A percentile compares a stretch with the other conserved stretches of the same genome.
Conservation (phyloP, 2,797 vertebrate genomes). For the Falco naumanni region DNA sequence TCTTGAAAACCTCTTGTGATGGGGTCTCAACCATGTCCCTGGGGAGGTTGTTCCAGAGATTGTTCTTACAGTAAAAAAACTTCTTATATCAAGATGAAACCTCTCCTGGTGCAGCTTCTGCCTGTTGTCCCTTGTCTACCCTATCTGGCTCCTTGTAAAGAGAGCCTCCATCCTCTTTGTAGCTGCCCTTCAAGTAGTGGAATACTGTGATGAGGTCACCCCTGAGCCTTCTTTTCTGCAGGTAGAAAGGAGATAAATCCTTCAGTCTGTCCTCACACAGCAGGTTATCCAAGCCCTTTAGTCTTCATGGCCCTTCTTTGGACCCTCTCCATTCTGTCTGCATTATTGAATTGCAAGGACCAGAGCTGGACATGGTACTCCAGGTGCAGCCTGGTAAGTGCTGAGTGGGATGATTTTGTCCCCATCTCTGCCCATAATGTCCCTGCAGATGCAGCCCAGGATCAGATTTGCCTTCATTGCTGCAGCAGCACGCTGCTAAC, state of each 20-base stretch:
- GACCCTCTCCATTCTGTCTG: neutral
- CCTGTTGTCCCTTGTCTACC: neutral
- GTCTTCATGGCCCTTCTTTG: neutral
- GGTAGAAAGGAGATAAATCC: no score
- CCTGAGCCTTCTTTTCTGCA: no score
- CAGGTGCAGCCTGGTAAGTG: neutral
- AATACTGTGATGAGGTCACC: no score
- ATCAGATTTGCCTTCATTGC: neutral
- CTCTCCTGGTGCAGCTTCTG: neutral
- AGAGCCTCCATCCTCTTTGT: neutral
- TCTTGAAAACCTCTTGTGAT: neutral
- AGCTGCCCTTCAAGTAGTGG: neutral
- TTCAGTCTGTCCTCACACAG: neutral
- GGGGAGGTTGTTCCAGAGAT: neutral
- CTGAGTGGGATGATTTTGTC: neutral
- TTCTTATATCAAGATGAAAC: neutral
- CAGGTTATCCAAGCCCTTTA: neutral
- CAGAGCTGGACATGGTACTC: neutral
- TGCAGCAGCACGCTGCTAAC: accelerated
- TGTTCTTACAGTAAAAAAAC: neutral
- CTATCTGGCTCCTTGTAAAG: neutral
- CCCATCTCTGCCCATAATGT: neutral
- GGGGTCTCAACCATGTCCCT: neutral
- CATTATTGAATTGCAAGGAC: neutral
- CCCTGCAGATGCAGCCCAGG: neutral